Evolutionary conservation across 2,888 invertebrate genomes (phyloP).

Genomic region (Drosophila anomelani): DNA sequence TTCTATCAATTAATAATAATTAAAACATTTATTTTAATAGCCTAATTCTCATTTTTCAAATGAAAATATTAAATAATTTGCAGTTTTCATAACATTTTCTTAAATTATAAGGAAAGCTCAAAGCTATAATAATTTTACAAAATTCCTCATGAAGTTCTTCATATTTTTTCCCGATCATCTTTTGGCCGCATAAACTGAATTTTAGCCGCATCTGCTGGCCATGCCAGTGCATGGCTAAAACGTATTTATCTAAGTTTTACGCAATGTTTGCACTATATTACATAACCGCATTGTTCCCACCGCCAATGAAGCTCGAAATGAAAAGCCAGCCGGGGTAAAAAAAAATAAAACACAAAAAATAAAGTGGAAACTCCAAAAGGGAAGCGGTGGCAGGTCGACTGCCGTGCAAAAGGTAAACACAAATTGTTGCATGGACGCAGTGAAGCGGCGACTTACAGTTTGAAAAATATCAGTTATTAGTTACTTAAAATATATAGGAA

Average conservation of each 20-base stretch:
- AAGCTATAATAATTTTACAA: not conserved
- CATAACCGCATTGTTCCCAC: constrained; percentile 73
- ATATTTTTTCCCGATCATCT: not conserved
- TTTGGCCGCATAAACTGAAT: constrained; percentile 5
- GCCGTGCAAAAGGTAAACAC: constrained; percentile 43
- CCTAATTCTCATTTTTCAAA: not conserved
- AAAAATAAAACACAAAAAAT: constrained; percentile 5
- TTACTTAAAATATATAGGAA: not conserved
- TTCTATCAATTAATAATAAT: not conserved
- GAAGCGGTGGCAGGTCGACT: not conserved
- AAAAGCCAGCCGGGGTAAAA: constrained; percentile 37
- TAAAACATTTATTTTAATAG: not conserved
- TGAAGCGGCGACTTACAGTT: constrained; percentile 33
- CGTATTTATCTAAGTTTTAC: constrained; percentile 73
- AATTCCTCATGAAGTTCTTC: rapidly evolving
- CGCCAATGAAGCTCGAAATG: constrained; percentile 68
- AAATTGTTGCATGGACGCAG: constrained; percentile 36
- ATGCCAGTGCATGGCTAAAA: constrained; percentile 47
- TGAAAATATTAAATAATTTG: not conserved
- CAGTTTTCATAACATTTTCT: not conserved
- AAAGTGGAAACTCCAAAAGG: not conserved
- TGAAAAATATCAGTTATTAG: not conserved
- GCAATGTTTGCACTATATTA: constrained; percentile 78
- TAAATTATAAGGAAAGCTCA: not conserved
- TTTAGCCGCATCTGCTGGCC: constrained; percentile 27